A percentile compares a stretch with the other conserved stretches of the same genome.
These are phyloP conservation scores for Athripsodes cinereus DNA, from an alignment of 2,888 invertebrate genomes.

Conservation along the genomic window DNA sequence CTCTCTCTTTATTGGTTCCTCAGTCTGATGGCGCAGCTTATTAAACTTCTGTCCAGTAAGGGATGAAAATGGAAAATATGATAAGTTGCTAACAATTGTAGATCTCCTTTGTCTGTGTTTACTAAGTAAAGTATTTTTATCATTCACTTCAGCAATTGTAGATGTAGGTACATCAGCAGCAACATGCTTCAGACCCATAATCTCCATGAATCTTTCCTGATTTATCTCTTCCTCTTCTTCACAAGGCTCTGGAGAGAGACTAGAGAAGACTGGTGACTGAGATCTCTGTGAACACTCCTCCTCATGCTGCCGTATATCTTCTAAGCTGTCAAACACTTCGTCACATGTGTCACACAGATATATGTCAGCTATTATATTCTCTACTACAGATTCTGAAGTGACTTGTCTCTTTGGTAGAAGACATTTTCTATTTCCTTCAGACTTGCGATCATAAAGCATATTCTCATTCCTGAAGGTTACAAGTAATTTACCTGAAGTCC, in stretches of 20 bases:
- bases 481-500: constrained; percentile 57
- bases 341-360: constrained; percentile 72
- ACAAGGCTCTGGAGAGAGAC: constrained; percentile 14
- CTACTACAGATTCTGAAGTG: constrained; percentile 47
- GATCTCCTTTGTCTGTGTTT: constrained; percentile 37
- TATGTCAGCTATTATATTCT: constrained; percentile 56
- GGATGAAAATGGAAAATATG: constrained; percentile 44
- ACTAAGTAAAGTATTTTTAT: background rate
- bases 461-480: constrained; percentile 74
- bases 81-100: constrained; percentile 19
- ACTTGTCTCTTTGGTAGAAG: constrained; percentile 40
- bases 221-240: constrained; percentile 12
- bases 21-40: constrained; percentile 36
- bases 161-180: constrained; percentile 26
- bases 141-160: constrained; percentile 29
- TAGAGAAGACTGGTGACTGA: background rate
- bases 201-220: constrained; percentile 38
- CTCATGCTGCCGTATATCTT: constrained; percentile 41
- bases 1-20: constrained; percentile 35
- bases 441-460: constrained; percentile 46
- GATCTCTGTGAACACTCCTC: constrained; percentile 38
- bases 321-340: constrained; percentile 57
- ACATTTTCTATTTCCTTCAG: constrained; percentile 36
- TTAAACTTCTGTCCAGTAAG: constrained; percentile 39
- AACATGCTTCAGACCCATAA: constrained; percentile 37